These are phyloP conservation scores for Empidonax alnorum DNA, from an alignment of 2,113 vertebrate species.

Conservation along the genomic window DNA sequence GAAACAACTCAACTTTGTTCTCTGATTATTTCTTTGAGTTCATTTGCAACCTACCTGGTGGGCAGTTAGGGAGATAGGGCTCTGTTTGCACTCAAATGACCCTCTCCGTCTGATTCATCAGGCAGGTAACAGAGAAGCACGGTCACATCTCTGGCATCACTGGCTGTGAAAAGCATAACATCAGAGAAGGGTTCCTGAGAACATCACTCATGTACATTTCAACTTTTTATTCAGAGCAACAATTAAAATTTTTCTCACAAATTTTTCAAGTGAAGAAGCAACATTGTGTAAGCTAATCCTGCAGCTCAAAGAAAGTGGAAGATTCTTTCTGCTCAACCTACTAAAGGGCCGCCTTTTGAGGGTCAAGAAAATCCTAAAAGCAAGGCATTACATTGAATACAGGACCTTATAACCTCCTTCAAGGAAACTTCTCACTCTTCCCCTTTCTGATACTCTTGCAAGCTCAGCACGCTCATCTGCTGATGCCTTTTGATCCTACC, in stretches of 20 bases:
- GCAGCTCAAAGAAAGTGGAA: not conserved
- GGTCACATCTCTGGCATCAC: not conserved
- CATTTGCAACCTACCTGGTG: not conserved
- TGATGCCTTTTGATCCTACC: not conserved
- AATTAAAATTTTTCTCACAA: not conserved
- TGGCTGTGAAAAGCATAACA: fast-evolving
- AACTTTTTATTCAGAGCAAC: not conserved
- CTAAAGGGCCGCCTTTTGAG: not conserved
- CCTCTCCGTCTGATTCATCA: not conserved
- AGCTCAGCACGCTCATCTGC: not conserved
- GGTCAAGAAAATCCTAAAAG: not conserved
- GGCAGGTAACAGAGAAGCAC: not conserved
- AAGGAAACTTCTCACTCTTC: not conserved
- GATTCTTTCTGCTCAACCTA: not conserved
- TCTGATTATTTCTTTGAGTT: not conserved
- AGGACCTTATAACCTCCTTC: not conserved
- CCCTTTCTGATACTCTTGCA: not conserved
- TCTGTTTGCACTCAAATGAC: not conserved
- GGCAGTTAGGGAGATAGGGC: not conserved
- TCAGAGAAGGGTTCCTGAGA: not conserved
- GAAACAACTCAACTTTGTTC: not conserved
- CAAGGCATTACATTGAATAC: not conserved
- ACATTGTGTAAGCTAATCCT: not conserved
- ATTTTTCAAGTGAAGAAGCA: not conserved
- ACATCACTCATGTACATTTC: not conserved